These are phyloP conservation scores for Gallinago solitaria DNA, from an alignment of 2,797 vertebrate species.

Conservation along the genomic window DNA sequence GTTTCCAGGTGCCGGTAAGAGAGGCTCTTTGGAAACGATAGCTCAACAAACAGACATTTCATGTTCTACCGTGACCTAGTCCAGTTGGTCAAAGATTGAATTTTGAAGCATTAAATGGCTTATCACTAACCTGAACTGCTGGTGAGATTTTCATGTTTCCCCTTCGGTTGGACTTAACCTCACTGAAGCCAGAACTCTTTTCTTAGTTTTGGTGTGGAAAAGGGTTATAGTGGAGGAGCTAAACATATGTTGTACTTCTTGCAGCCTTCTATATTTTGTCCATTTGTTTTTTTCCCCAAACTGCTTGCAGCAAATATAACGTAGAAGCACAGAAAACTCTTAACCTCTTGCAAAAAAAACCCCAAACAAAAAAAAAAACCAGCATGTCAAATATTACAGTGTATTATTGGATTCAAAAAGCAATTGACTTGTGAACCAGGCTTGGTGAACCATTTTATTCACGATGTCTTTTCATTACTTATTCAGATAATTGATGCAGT, in stretches of 20 bases:
- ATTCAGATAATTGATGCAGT: constrained; percentile 66
- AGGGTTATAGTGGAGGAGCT: constrained; percentile 17
- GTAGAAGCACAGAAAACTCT: constrained; percentile 60
- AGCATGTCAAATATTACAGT: constrained; percentile 71
- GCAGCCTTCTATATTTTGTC: background rate
- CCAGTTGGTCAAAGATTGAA: background rate
- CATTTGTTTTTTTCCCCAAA: background rate
- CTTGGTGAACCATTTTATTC: constrained; percentile 66
- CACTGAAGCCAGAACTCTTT: too few species aligned
- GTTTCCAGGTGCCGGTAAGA: constrained; percentile 58
- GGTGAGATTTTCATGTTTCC: background rate
- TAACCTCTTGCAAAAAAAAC: constrained; percentile 65
- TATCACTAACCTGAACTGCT: background rate
- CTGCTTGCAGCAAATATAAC: constrained; percentile 36
- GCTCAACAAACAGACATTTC: constrained; percentile 16
- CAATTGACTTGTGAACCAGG: constrained; percentile 70
- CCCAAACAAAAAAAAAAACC: background rate
- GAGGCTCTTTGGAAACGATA: constrained; percentile 22
- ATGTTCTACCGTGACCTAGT: background rate
- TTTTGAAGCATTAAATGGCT: background rate
- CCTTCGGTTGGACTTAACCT: background rate
- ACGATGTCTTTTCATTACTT: constrained; percentile 64
- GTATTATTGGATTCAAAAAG: constrained; percentile 70
- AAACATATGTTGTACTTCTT: background rate
- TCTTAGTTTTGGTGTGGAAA: background rate